Evolutionary conservation across 2,113 vertebrate genomes (phyloP).

Genomic region (Brachyhypopomus occidentalis): DNA sequence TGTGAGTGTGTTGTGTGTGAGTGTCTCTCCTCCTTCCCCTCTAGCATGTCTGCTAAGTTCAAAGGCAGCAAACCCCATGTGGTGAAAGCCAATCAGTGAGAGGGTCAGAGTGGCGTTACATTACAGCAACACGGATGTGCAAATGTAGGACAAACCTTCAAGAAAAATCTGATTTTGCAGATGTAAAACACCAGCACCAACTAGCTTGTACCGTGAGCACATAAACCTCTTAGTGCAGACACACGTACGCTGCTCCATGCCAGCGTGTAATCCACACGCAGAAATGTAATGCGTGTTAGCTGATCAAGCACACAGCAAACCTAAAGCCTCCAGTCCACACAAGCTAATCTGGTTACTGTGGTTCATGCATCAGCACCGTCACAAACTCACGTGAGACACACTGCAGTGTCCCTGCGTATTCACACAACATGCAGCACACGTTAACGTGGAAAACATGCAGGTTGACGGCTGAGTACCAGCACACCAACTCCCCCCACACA

Average conservation of each 20-base stretch:
- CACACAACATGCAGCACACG: no score
- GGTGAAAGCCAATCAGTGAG: conserved; percentile 58
- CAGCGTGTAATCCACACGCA: conserved; percentile 66
- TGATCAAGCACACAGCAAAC: conserved; percentile 76
- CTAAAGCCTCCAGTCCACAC: conserved; percentile 68
- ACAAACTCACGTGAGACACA: no score
- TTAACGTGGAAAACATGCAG: no score
- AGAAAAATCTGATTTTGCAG: conserved; percentile 64
- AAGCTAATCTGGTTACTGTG: conserved; percentile 75
- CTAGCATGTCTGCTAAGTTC: conserved; percentile 59
- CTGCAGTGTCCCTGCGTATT: no score
- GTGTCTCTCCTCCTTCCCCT: background rate
- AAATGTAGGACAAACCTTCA: conserved; percentile 49
- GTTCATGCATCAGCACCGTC: conserved; percentile 37
- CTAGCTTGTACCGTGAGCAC: conserved; percentile 71
- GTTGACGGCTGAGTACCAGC: no score
- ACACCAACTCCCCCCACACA: no score
- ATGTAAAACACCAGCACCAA: conserved; percentile 55
- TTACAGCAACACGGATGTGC: conserved; percentile 55
- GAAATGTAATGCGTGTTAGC: conserved; percentile 71
- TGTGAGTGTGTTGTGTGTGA: no score
- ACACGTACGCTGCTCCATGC: conserved; percentile 67
- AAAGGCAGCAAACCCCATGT: conserved; percentile 62
- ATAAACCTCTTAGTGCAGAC: conserved; percentile 74
- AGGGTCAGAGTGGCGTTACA: conserved; percentile 64